A percentile compares a stretch with the other conserved stretches of the same genome.
Evolutionary conservation across 2,797 vertebrate species (phyloP).

Genomic region (Distichodus sexfasciatus): DNA sequence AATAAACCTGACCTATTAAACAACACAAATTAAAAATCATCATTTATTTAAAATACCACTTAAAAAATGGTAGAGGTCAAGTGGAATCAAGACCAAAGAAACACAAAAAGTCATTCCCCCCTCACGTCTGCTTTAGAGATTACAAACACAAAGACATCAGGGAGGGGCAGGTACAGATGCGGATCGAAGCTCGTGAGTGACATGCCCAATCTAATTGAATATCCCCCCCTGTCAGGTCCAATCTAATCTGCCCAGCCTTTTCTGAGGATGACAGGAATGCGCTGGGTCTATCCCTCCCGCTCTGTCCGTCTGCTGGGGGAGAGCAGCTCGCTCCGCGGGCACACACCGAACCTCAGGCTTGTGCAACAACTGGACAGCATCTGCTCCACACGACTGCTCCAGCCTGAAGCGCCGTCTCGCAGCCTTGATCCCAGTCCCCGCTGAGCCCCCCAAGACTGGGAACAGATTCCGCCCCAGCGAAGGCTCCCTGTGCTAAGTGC

Average conservation of each 20-base stretch:
- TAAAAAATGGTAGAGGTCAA: slow-evolving; percentile 65
- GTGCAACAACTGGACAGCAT: slow-evolving; percentile 73
- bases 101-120: slow-evolving; percentile 56
- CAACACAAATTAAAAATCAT: too few relatives aligned
- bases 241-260: slow-evolving; percentile 75
- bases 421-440: slow-evolving; percentile 32
- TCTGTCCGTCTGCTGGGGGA: slow-evolving; percentile 62
- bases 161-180: slow-evolving; percentile 56
- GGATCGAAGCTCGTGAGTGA: slow-evolving; percentile 78
- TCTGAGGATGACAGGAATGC: slow-evolving; percentile 74
- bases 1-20: too few relatives aligned
- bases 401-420: slow-evolving; percentile 35
- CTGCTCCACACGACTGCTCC: slow-evolving; percentile 65
- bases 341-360: slow-evolving; percentile 48
- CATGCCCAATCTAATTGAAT: slow-evolving; percentile 82
- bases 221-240: slow-evolving; percentile 80
- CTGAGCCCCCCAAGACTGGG: slow-evolving; percentile 30
- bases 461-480: slow-evolving; percentile 59
- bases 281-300: slow-evolving; percentile 60
- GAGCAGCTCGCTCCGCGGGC: slow-evolving; percentile 43
- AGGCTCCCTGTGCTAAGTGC: slow-evolving; percentile 45
- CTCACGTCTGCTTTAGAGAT: slow-evolving; percentile 51
- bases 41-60: slow-evolving; percentile 50
- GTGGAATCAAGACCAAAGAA: slow-evolving; percentile 50
- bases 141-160: slow-evolving; percentile 66